Evolutionary conservation across 2,113 vertebrate species (phyloP).

Genomic region (Mungos mungo): DNA sequence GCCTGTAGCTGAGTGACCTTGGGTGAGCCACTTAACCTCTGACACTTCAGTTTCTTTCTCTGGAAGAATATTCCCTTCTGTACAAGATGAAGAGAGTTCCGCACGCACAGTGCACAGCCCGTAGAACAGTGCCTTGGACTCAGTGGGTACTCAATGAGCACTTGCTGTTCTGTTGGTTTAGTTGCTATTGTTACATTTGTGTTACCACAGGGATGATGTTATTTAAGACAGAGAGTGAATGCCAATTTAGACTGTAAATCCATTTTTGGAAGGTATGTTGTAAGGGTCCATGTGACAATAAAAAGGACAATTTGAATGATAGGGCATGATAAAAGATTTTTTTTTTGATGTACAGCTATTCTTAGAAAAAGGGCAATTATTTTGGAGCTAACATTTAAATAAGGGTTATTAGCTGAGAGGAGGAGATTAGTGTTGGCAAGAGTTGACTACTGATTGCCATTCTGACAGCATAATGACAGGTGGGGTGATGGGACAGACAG

Average conservation of each 20-base stretch:
- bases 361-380: conserved; percentile 18
- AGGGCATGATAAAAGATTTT: neutral
- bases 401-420: neutral
- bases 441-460: neutral
- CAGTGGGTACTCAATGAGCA: neutral
- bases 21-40: neutral
- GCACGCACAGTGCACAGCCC: no score
- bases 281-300: neutral
- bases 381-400: conserved; percentile 34
- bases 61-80: neutral
- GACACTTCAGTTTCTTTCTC: neutral
- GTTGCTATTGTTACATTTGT: neutral
- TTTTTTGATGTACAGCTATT: neutral
- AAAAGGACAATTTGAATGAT: neutral
- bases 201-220: neutral
- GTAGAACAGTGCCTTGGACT: neutral
- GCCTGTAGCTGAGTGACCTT: fast-evolving
- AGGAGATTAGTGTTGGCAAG: neutral
- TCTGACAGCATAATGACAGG: neutral
- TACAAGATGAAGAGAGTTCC: neutral
- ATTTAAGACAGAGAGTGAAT: neutral
- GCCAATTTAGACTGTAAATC: neutral
- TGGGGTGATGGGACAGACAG: neutral
- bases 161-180: neutral
- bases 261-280: neutral